These are phyloP conservation scores for Porites lobata DNA, from an alignment of 92 coral and sea anemone species.

Conservation along the genomic window DNA sequence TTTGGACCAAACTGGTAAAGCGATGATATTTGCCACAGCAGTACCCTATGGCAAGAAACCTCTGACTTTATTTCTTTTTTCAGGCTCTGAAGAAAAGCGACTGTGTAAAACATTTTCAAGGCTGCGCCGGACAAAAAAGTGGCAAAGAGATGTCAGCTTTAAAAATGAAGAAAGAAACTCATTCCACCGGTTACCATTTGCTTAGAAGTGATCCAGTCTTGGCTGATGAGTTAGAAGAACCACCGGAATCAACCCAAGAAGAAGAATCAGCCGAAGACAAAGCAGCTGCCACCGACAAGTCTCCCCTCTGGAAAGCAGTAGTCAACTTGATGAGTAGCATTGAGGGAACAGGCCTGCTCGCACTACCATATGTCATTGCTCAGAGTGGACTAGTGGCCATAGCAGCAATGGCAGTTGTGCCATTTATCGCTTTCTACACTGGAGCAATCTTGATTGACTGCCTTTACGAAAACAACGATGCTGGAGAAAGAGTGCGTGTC, in stretches of 20 bases:
- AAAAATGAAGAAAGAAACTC: neutral
- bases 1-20: neutral
- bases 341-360: conserved; percentile 65
- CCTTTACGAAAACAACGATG: conserved; percentile 29
- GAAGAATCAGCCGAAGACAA: neutral
- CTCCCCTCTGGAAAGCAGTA: conserved; percentile 55
- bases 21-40: conserved; percentile 24
- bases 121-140: too few relatives aligned
- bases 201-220: neutral
- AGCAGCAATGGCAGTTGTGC: conserved; percentile 22
- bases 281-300: neutral
- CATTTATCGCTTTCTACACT: conserved; percentile 57
- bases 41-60: too few relatives aligned
- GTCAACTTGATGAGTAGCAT: conserved; percentile 53
- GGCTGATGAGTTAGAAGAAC: neutral
- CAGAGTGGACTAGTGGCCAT: conserved; percentile 62
- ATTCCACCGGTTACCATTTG: neutral
- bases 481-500: conserved; percentile 58
- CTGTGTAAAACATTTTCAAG: too few relatives aligned
- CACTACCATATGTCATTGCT: conserved; percentile 62
- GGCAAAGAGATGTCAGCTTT: too few relatives aligned
- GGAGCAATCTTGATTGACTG: conserved; percentile 47
- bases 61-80: too few relatives aligned
- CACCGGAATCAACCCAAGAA: neutral
- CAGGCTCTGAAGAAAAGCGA: too few relatives aligned